These are phyloP conservation scores for Eupsilia transversa DNA, from an alignment of 2,888 invertebrate genomes.

Conservation along the genomic window DNA sequence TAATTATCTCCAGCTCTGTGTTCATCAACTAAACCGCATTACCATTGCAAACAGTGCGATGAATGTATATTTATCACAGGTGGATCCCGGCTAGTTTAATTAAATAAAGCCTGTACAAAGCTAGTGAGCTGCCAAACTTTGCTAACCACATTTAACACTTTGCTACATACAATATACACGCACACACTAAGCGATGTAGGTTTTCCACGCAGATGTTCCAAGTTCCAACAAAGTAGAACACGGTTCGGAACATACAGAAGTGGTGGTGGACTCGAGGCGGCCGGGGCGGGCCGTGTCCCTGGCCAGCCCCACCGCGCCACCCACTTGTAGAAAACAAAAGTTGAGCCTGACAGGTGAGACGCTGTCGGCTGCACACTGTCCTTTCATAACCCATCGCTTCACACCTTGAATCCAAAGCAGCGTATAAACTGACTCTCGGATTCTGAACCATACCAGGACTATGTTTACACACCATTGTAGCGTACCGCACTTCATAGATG, in stretches of 20 bases:
- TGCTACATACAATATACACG: slow-evolving; percentile 69
- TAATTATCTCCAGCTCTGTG: slow-evolving; percentile 64
- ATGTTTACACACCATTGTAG: slow-evolving; percentile 69
- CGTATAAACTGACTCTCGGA: slow-evolving; percentile 70
- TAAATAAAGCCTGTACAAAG: slow-evolving; percentile 60
- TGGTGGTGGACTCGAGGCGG: slow-evolving; percentile 75
- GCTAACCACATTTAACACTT: slow-evolving; percentile 63
- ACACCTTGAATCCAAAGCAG: slow-evolving; percentile 69
- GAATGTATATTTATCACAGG: slow-evolving; percentile 54
- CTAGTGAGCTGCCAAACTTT: slow-evolving; percentile 54
- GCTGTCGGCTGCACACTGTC: slow-evolving; percentile 76
- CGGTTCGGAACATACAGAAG: slow-evolving; percentile 77
- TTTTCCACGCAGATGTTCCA: slow-evolving; percentile 87
- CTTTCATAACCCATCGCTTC: slow-evolving; percentile 65
- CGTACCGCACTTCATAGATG: slow-evolving; percentile 66
- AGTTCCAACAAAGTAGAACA: slow-evolving; percentile 83
- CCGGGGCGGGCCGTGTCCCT: slow-evolving; percentile 91
- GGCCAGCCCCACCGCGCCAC: slow-evolving; percentile 91
- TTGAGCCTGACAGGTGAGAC: slow-evolving; percentile 92
- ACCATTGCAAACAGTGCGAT: slow-evolving; percentile 65
- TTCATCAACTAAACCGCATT: slow-evolving; percentile 70
- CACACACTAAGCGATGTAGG: slow-evolving; percentile 84
- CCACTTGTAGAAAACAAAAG: slow-evolving; percentile 92
- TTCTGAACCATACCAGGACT: slow-evolving; percentile 64
- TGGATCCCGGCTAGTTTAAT: slow-evolving; percentile 59